Base-by-base conservation (phyloP, 2,888 invertebrate species). In the Athetis lepigone region DNA sequence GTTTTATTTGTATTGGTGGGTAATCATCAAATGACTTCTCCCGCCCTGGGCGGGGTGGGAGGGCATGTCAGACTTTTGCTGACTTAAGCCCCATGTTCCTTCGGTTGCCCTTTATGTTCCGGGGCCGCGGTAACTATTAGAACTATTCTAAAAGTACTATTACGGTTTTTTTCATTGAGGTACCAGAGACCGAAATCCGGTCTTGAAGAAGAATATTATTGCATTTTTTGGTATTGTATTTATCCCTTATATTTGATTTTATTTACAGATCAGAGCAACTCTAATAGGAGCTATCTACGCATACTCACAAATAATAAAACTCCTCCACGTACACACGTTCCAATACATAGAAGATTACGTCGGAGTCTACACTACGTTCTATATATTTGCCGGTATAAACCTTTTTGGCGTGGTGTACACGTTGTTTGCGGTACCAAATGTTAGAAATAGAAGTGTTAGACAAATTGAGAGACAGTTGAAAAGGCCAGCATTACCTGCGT, bases 391-490 rank as follows among this genome's bases (percentile, higher is more conserved):
- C 0, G 66, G 87, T 59, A 69, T 93, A 19, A 93, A 92, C 83
- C 64, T 94, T 40, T 88, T 86, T 59, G 92, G 89, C 0, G 90
- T 87, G 1, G 90, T 93, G 67, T 94, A 93, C 81, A 73, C 88
- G 0, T 49, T 92, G 2, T 90, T 90, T 3, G 84, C 76, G 1
- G 61, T 92, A 6, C 94, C 94, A 0, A 77, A 84, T 4, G 77
- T 91, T 8, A 90, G 81, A 16, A 78, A 82, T 18, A 90, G 85
- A 52, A 89, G 68, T 52, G 81, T 89, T 0, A 88, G 72, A 71
- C 88, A 91, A 42, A 90, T 94, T 19, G 93, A 94, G 46, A 88
- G 79, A 23, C 92, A 92, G 23, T 56, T 94, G 25, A 93, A 90
- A 67, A 83, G 92, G 54, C 81, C 87, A 11, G 88, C 90, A 2